phyloP scores from a whole-genome alignment of 1,140 invertebrate species.

The Hylaeus volcanicus region DNA sequence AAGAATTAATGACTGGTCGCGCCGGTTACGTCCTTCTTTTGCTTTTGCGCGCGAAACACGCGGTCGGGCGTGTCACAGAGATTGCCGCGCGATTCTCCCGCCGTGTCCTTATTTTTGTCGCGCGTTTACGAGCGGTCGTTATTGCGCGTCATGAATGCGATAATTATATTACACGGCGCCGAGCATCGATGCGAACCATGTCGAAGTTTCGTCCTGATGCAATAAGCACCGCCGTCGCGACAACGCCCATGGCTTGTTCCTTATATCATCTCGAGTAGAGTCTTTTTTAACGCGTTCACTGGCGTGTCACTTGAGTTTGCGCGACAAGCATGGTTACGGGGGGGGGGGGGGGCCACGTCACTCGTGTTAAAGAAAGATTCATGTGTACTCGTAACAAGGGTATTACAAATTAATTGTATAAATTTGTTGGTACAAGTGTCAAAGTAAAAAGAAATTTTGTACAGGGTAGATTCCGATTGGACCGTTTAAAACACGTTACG shows the following conservation, averaged over 20 bases:
- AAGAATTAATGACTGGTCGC: slow-evolving; percentile 36
- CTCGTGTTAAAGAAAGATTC: no score
- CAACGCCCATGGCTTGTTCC: not conserved
- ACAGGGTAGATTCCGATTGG: no score
- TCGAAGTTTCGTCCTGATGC: not conserved
- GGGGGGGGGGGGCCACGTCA: no score
- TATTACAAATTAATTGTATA: no score
- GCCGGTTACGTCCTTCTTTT: slow-evolving; percentile 9
- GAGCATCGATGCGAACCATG: slow-evolving; percentile 40
- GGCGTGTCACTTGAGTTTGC: not conserved
- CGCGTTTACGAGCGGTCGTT: slow-evolving; percentile 70
- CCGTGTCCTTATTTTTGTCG: slow-evolving; percentile 41
- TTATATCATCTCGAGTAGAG: no score
- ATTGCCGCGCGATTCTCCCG: slow-evolving; percentile 1
- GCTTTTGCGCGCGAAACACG: slow-evolving; percentile 21
- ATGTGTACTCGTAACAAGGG: no score
- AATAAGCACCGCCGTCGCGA: not conserved
- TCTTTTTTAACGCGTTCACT: no score
- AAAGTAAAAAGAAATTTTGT: no score
- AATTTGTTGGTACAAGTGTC: no score
- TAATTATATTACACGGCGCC: slow-evolving; percentile 70
- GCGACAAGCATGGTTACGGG: no score
- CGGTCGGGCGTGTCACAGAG: slow-evolving; percentile 13
- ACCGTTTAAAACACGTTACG: slow-evolving; percentile 13
- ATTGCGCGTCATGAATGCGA: slow-evolving; percentile 54